Evolutionary conservation across 2,888 invertebrate genomes (phyloP).

Genomic region (Meteorus colon): DNA sequence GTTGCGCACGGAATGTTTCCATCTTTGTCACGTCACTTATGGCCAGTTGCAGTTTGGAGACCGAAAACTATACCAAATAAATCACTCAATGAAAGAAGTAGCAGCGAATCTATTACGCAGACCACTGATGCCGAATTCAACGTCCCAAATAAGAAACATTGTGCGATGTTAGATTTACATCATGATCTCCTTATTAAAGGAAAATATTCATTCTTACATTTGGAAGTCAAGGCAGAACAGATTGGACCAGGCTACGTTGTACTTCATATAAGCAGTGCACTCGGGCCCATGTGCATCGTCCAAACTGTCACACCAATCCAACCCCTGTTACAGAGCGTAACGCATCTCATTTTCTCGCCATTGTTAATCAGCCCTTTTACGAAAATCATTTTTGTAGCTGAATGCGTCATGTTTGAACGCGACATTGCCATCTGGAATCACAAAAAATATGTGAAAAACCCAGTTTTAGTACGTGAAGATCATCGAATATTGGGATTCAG

Average conservation of each 20-base stretch:
- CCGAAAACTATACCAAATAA: slow-evolving; percentile 73
- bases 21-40: slow-evolving; percentile 67
- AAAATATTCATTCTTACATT: slow-evolving; percentile 75
- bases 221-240: slow-evolving; percentile 79
- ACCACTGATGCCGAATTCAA: slow-evolving; percentile 27
- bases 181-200: slow-evolving; percentile 80
- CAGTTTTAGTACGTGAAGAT: slow-evolving; percentile 85
- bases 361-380: slow-evolving; percentile 78
- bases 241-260: slow-evolving; percentile 87
- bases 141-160: slow-evolving; percentile 74
- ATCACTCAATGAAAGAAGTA: not conserved
- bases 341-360: slow-evolving; percentile 84
- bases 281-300: slow-evolving; percentile 79
- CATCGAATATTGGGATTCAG: slow-evolving; percentile 82
- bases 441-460: slow-evolving; percentile 83
- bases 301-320: slow-evolving; percentile 88
- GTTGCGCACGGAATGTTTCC: slow-evolving; percentile 54
- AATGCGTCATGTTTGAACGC: slow-evolving; percentile 85
- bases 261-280: slow-evolving; percentile 76
- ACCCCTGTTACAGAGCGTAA: slow-evolving; percentile 84
- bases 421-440: slow-evolving; percentile 92
- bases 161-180: slow-evolving; percentile 71
- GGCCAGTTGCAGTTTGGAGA: slow-evolving; percentile 73
- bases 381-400: slow-evolving; percentile 80
- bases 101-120: slow-evolving; percentile 14